Evolutionary conservation across 1,140 invertebrate species (phyloP), one percentile per base, ranked within the genome.

Genomic region (silkworm (Bombyx mori)): DNA sequence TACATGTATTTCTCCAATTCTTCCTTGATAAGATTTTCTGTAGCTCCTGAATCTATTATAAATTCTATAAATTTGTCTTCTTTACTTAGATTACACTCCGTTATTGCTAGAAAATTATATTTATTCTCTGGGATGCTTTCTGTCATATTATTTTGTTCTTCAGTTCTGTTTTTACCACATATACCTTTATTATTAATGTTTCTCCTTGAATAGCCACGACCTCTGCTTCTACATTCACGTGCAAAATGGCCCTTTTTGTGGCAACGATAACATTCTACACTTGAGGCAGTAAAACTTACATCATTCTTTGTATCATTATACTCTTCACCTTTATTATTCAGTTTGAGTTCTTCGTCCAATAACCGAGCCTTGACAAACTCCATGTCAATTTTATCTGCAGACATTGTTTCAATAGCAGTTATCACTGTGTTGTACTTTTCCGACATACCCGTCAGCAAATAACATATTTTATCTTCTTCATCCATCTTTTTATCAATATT

Each of bases 11-110:
- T 46, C 44, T 46, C 44, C 1, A 46, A 46, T 8, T 46, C 44
- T 46, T 10, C 44, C 10, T 46, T 46, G 7, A 46, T 10, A 8
- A 46, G 7, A 46, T 46, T 46, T 46, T 46, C 44, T 46, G 44
- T 46, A 10, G 44, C 44, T 46, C 44, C 44, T 46, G 44, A 46
- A 46, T 46, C 44, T 46, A 46, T 46, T 46, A 46, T 46, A 46
- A 46, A 46, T 46, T 46, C 7, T 46, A 46, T 46, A 46, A 46
- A 46, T 8, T 46, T 46, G 10, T 46, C 44, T 46, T 46, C 44
- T 46, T 1, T 46, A 10, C 10, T 46, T 46, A 46, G 7, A 46
- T 46, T 46, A 10, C 44, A 46, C 10, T 8, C 10, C 10, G 44
- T 46, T 7, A 46, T 10, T 8, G 44, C 44, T 10, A 46, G 10